Evolutionary conservation across 64 coral and sea anemone species (phyloP).

Genomic region (Stichodactyla mertensii): DNA sequence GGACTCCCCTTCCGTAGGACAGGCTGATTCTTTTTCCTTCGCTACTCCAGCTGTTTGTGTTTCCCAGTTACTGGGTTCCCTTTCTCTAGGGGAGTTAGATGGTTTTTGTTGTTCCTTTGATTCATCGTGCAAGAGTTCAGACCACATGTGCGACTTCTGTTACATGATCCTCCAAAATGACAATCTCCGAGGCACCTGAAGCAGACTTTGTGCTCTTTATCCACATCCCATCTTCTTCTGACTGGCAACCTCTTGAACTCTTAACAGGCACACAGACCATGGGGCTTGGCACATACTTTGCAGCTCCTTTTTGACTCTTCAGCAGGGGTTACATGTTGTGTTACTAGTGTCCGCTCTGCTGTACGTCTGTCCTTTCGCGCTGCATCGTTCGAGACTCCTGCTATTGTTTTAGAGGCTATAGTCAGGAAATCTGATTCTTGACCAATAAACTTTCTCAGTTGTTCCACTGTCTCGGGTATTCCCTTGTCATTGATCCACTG

Average conservation of each 20-base stretch:
- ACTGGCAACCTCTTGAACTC: constrained; percentile 18
- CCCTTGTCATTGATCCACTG: constrained; percentile 49
- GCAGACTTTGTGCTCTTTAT: constrained; percentile 25
- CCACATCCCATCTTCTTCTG: constrained; percentile 9
- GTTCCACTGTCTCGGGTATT: not conserved
- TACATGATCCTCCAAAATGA: constrained; percentile 15
- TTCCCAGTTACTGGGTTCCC: not conserved
- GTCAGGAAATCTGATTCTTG: constrained; percentile 53
- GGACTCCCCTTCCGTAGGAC: not conserved
- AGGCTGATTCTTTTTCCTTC: too few species aligned
- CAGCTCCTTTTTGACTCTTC: not conserved
- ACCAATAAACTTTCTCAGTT: constrained; percentile 36
- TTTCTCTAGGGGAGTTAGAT: too few species aligned
- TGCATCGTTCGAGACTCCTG: constrained; percentile 7
- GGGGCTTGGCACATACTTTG: constrained; percentile 19
- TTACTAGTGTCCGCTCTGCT: not conserved
- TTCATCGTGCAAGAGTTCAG: not conserved
- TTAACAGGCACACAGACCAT: constrained; percentile 21
- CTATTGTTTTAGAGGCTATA: not conserved
- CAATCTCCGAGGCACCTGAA: constrained; percentile 21
- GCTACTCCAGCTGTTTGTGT: not conserved
- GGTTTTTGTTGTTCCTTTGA: not conserved
- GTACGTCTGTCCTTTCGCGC: not conserved
- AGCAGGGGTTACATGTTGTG: not conserved
- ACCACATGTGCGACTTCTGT: constrained; percentile 2